These are phyloP conservation scores for Galerucella nymphaeae DNA, from an alignment of 2,888 invertebrate genomes.

Conservation along the genomic window DNA sequence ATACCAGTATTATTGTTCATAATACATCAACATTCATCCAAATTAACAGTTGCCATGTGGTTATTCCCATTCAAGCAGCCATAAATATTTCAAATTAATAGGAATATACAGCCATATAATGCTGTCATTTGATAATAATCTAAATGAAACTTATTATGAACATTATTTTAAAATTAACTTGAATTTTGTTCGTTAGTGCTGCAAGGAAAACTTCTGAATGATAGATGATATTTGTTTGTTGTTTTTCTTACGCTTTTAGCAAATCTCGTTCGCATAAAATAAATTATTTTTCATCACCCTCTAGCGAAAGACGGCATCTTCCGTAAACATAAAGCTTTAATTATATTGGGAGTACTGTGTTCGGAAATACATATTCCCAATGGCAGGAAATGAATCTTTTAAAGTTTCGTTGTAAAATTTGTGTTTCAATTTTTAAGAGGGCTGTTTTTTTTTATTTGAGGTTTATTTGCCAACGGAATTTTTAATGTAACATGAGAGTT, in stretches of 20 bases:
- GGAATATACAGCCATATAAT: not conserved
- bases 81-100: conserved; percentile 9
- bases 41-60: not conserved
- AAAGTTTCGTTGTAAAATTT: conserved; percentile 6
- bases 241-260: not conserved
- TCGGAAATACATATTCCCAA: conserved; percentile 17
- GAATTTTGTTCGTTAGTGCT: not conserved
- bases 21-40: not conserved
- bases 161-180: not conserved
- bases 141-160: not conserved
- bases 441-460: conserved; percentile 10
- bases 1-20: not conserved
- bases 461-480: conserved; percentile 14
- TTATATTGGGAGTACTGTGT: conserved; percentile 19
- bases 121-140: not conserved
- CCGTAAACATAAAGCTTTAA: conserved; percentile 16
- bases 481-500: not conserved
- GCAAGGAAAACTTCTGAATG: conserved; percentile 2
- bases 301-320: conserved; percentile 6
- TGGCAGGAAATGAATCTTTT: conserved; percentile 25
- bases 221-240: conserved; percentile 14
- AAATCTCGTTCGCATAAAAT: not conserved
- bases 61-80: not conserved
- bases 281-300: conserved; percentile 12
- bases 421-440: conserved; percentile 14